Evolutionary conservation across 2,888 invertebrate genomes (phyloP), one percentile per base, ranked within the genome.

Genomic region (Eupithecia insigniata): DNA sequence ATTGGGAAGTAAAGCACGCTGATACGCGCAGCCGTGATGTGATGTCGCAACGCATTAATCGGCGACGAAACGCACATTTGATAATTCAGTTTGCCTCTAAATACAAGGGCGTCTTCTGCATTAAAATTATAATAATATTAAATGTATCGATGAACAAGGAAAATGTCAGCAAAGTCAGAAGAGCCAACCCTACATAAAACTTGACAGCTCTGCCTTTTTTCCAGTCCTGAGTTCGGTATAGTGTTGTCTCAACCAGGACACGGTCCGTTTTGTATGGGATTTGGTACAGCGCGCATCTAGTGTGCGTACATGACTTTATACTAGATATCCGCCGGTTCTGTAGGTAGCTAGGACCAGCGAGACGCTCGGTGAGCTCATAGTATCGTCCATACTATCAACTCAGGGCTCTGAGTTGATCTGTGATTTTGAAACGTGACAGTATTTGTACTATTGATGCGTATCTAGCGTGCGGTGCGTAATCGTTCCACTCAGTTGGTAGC

Each of bases 1-100:
- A 68, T 72, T 68, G 65, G 30, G 32, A 65, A 67, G 60, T 60
- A 30, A 30, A 60, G 36, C 26, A 30, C 58, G 28, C 28, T 58
- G 22, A 28, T 16, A 58, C 8, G 16, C 2, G 28, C 18, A 28
- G 28, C 2, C 2, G 26, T 30, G 16, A 16, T 39, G 30, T 7
- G 60, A 60, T 60, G 30, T 60, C 55, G 55, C 26, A 55, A 55
- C 55, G 55, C 26, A 55, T 26, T 14, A 51, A 51, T 12, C 5
- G 7, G 1, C 22, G 55, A 26, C 5, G 3, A 5, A 1, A 26
- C 55, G 55, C 55, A n/a, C n/a, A 4, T 26, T 43, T 55, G 1
- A 55, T 14, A 55, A 55, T 22, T 2, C 10, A 22, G 22, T 46
- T 6, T 18, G 18, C 46, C n/a, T n/a, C n/a, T n/a, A 8, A 46